Base-by-base conservation (phyloP, 2,888 invertebrate species). In the Scaptomyza polygonia region DNA sequence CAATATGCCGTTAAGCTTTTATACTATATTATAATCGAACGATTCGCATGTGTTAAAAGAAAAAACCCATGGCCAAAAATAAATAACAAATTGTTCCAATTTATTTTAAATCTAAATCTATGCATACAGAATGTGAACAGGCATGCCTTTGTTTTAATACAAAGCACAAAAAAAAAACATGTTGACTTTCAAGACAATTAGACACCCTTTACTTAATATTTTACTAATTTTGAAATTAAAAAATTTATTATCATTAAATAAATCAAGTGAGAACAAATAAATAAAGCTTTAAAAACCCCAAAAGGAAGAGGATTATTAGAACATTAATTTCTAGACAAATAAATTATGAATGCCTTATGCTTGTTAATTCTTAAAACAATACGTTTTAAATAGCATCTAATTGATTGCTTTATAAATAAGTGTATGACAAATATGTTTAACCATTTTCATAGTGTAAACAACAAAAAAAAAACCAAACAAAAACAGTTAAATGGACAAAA, bases 121-220 rank as follows among this genome's bases (percentile, higher is more conserved):
- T 54, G 42, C 32, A 49, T 49, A 69, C 51, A 21, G 11, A 49
- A 67, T 54, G 57, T 42, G 51, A 65, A 48, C 57, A 48, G 72
- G 64, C 66, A 72, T 53, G 77, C 73, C 68, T 70, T 84, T 81
- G 70, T 86, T 81, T 84, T 86, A 69, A 65, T 5, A 11, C 42
- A 45, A 42, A 36, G 39, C 6, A 11, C 42, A 45, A 42, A 36
- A 42, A 12, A 30, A 44, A 42, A 43, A 55, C 30, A 21, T 7
- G 4, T 6, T 0, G n/a, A 36, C 3, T 7, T 4, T 21, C 4
- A 2, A 12, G 6, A 21, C 45, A 29, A 12, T 32, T 2, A 25
- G 18, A 73, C 67, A 70, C 58, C 54, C 68, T 58, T 32, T 47
- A 58, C 21, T 12, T 16, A 25, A 21, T 21, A 52, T 36, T n/a